These are phyloP conservation scores for Polydrusus tereticollis DNA, from an alignment of 2,888 invertebrate genomes.

Conservation along the genomic window DNA sequence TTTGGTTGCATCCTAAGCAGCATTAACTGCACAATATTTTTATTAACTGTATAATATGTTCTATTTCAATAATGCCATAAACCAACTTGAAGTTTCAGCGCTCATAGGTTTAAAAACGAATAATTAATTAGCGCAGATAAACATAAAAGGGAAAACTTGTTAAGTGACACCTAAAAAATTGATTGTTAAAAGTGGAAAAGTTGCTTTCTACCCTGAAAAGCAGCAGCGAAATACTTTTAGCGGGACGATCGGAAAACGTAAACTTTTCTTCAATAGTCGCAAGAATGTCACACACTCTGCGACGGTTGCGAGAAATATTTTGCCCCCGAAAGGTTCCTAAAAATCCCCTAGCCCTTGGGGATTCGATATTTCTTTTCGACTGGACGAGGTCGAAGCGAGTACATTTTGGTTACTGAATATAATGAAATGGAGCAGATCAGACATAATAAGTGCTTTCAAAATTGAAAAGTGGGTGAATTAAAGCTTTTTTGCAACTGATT, in stretches of 20 bases:
- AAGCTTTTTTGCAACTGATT: background rate
- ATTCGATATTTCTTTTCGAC: background rate
- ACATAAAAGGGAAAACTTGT: too few species aligned
- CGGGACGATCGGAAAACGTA: background rate
- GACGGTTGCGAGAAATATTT: background rate
- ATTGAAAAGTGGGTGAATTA: too few species aligned
- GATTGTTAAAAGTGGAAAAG: background rate
- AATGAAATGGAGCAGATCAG: too few species aligned
- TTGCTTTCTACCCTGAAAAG: background rate
- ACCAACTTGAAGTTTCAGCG: too few species aligned
- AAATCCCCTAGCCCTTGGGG: conserved; percentile 1
- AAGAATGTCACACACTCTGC: background rate
- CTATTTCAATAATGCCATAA: too few species aligned
- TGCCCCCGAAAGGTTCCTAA: background rate
- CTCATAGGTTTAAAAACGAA: too few species aligned
- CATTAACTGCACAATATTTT: too few species aligned
- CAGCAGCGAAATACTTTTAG: conserved; percentile 2
- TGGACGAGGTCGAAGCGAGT: background rate
- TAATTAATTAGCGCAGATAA: too few species aligned
- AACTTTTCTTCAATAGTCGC: background rate
- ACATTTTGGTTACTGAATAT: too few species aligned
- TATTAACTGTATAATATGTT: too few species aligned
- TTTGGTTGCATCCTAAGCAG: too few species aligned
- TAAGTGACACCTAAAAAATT: background rate
- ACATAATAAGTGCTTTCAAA: too few species aligned